These are phyloP conservation scores for Streptopelia turtur DNA, from an alignment of 2,797 vertebrate genomes.

Conservation along the genomic window DNA sequence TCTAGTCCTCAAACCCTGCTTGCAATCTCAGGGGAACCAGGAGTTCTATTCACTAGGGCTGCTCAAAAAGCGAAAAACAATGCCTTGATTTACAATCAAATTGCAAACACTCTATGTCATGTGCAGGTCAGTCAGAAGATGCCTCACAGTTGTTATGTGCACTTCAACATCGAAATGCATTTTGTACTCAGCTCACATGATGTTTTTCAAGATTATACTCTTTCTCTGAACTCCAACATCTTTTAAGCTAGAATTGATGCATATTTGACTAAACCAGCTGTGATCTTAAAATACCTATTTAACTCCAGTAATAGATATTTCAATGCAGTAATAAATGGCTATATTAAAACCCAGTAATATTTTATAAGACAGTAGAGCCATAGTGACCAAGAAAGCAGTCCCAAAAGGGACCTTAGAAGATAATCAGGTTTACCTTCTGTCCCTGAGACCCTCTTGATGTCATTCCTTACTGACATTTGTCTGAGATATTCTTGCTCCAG, in stretches of 20 bases:
- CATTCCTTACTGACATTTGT: neutral
- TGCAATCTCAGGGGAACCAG: neutral
- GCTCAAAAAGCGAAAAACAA: neutral
- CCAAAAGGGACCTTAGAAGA: neutral
- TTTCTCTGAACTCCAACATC: neutral
- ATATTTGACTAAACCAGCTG: neutral
- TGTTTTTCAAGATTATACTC: neutral
- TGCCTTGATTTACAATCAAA: neutral
- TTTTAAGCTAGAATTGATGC: neutral
- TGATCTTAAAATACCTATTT: neutral
- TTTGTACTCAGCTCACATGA: accelerated
- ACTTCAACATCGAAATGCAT: neutral
- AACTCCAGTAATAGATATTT: neutral
- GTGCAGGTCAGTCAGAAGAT: neutral
- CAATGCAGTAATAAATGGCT: neutral
- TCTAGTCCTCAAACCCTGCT: neutral
- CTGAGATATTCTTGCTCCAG: neutral
- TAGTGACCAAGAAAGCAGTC: neutral
- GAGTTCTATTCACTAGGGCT: neutral
- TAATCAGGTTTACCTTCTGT: neutral
- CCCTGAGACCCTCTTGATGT: neutral
- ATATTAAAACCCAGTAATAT: neutral
- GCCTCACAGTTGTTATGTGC: accelerated
- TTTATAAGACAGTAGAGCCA: neutral
- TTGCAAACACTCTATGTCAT: neutral